Percentiles rank a stretch among this genome's conserved stretches.
phyloP scores from a whole-genome alignment of 30 jellyfish, hydroid and myxozoan species.

The Turritopsis dohrnii region DNA sequence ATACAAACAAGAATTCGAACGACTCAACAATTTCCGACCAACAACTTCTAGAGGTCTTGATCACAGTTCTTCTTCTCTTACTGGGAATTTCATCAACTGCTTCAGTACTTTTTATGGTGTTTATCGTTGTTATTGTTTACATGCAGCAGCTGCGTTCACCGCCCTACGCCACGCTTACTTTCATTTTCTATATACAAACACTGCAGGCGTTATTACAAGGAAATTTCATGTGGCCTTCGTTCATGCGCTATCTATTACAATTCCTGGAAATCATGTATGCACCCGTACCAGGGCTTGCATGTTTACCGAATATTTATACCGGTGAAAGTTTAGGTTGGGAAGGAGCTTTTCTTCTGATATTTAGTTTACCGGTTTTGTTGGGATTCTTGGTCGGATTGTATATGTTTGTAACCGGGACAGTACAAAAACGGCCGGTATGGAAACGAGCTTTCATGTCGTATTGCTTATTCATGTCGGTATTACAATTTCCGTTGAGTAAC shows the following conservation, averaged over 20 bases:
- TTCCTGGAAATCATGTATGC: conserved; percentile 93
- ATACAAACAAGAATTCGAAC: conserved; percentile 34
- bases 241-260: conserved; percentile 64
- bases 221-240: conserved; percentile 91
- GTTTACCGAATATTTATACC: conserved; percentile 82
- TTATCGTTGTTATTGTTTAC: conserved; percentile 75
- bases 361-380: conserved; percentile 68
- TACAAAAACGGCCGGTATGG: conserved; percentile 94
- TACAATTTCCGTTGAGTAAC: conserved; percentile 92
- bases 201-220: conserved; percentile 86
- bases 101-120: conserved; percentile 81
- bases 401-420: conserved; percentile 82
- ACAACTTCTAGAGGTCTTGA: conserved; percentile 73
- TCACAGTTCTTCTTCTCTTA: conserved; percentile 70
- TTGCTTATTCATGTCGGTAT: conserved; percentile 79
- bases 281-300: conserved; percentile 99
- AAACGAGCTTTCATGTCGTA: conserved; percentile 77
- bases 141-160: conserved; percentile 95
- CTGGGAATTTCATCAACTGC: conserved; percentile 98
- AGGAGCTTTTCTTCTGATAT: conserved; percentile 87
- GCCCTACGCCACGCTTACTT: conserved; percentile 90
- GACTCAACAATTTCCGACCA: conserved; percentile 74
- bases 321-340: conserved; percentile 98
- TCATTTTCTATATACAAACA: conserved; percentile 96
- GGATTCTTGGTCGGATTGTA: conserved; percentile 68